Evolutionary conservation across 1,140 invertebrate species (phyloP).

Genomic region (Leptopilina clavipes): DNA sequence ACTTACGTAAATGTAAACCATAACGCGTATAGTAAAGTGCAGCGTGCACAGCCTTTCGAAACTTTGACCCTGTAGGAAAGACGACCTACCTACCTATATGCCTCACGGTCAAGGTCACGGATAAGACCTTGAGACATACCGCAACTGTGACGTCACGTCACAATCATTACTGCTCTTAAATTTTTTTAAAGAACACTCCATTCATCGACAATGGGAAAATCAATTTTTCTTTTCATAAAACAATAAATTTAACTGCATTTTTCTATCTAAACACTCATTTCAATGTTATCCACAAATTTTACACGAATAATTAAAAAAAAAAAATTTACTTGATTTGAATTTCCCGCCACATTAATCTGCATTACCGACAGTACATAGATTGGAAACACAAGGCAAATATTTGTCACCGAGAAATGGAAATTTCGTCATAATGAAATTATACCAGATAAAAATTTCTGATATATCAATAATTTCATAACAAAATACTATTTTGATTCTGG

Average conservation of each 20-base stretch:
- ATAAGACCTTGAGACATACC: slow-evolving; percentile 11
- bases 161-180: not conserved
- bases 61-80: slow-evolving; percentile 42
- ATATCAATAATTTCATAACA: too few relatives aligned
- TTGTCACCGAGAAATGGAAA: too few relatives aligned
- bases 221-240: too few relatives aligned
- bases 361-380: not conserved
- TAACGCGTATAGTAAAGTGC: slow-evolving; percentile 21
- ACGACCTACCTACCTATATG: slow-evolving; percentile 41
- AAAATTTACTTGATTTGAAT: too few relatives aligned
- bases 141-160: not conserved
- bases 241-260: too few relatives aligned
- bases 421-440: too few relatives aligned
- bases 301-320: too few relatives aligned
- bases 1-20: slow-evolving; percentile 16
- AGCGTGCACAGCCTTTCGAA: slow-evolving; percentile 30
- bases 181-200: not conserved
- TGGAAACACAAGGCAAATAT: not conserved
- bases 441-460: too few relatives aligned
- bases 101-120: slow-evolving; percentile 45
- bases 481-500: too few relatives aligned
- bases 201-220: too few relatives aligned
- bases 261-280: too few relatives aligned
- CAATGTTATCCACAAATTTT: too few relatives aligned
- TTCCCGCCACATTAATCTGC: not conserved